These are phyloP conservation scores for Cosmia pyralina DNA, from an alignment of 2,888 invertebrate species.

Conservation along the genomic window DNA sequence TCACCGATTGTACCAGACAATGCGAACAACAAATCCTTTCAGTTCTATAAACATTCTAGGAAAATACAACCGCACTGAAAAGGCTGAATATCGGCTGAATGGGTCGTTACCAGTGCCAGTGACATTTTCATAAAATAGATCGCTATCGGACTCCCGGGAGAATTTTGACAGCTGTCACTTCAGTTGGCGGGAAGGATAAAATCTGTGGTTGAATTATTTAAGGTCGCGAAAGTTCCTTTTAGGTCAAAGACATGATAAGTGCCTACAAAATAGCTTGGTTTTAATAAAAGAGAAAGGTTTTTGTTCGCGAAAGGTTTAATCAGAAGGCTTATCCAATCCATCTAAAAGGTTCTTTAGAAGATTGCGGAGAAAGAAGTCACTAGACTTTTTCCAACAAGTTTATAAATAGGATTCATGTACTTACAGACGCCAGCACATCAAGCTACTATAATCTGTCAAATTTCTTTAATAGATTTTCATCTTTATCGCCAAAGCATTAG, in stretches of 20 bases:
- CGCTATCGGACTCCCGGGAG: slow-evolving; percentile 22
- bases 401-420: background rate
- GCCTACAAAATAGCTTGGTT: slow-evolving; percentile 23
- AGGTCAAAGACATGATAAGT: background rate
- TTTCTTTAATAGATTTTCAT: no score
- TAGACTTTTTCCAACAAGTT: background rate
- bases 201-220: slow-evolving; percentile 16
- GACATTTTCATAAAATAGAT: slow-evolving; percentile 48
- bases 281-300: slow-evolving; percentile 14
- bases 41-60: slow-evolving; percentile 47
- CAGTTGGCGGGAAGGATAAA: slow-evolving; percentile 27
- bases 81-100: slow-evolving; percentile 48
- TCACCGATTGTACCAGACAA: slow-evolving; percentile 18
- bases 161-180: slow-evolving; percentile 62
- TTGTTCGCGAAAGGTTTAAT: slow-evolving; percentile 5
- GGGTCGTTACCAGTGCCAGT: slow-evolving; percentile 34
- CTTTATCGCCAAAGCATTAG: no score
- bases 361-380: background rate
- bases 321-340: slow-evolving; percentile 12
- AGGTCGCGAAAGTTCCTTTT: background rate
- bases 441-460: no score
- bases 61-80: slow-evolving; percentile 50
- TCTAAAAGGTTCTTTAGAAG: slow-evolving; percentile 16
- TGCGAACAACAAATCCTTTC: slow-evolving; percentile 28
- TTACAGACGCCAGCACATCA: no score